Base-by-base conservation (phyloP, 2,888 invertebrate species). In the Diabrotica balteata region DNA sequence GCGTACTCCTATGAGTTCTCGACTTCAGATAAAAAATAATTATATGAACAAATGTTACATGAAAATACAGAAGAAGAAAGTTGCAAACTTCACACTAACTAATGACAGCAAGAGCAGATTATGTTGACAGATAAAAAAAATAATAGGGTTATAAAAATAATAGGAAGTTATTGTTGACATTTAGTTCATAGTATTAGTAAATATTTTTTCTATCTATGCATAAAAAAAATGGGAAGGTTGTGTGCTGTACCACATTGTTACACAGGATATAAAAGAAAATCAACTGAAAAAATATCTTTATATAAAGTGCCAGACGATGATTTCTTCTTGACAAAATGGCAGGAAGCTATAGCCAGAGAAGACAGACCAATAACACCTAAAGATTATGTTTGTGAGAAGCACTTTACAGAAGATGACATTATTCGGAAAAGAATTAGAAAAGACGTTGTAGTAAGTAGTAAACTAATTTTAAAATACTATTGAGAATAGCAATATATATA, bases 231-330 rank as follows among this genome's bases (percentile, higher is more conserved):
- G 75, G 75, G 75, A 6, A 63, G 73, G 57, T 70, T 70, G 63
- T 75, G 75, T 63, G 70, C 73, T 11, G 73, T 75, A 8, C 75
- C 75, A 10, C 66, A 74, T 61, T 75, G 75, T 59, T 73, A 75
- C 63, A 74, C 74, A 32, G 75, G 75, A 10, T 74, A 75, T 51
- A 32, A 32, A 32, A 67, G 69, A 52, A 74, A 74, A 57, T 70
- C 66, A 49, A 69, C 69, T 47, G 74, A 75, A 17, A 74, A 72
- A 42, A 70, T 66, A 8, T 64, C 75, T 2, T 47, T 75, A 43
- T 75, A 72, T 66, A 66, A 67, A 53, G 75, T 74, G n/a, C 74
- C 75, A 42, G 71, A 73, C 32, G 71, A 75, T 59, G 71, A 73
- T 62, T 72, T 69, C 61, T 72, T 75, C 54, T 60, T 73, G 47